These are phyloP conservation scores for Sebastes vulpes DNA, from an alignment of 2,797 vertebrate species.

Conservation along the genomic window DNA sequence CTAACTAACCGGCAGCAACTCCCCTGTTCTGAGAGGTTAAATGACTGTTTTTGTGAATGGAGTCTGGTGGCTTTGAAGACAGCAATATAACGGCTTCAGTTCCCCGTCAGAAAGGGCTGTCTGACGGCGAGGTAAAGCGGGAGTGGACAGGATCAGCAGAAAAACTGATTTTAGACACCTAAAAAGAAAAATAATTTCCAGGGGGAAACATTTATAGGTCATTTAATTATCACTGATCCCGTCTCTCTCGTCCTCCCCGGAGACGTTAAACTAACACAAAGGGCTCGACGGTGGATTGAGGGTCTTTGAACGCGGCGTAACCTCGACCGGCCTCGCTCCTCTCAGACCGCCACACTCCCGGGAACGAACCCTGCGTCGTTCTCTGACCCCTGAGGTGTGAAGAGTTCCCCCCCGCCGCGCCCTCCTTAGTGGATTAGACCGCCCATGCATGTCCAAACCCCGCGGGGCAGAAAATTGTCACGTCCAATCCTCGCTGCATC, in stretches of 20 bases:
- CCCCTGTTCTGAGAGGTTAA: too few relatives aligned
- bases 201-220: neutral
- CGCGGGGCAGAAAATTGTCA: constrained; percentile 60
- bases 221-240: neutral
- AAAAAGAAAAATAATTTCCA: neutral
- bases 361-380: neutral
- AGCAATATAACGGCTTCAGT: too few relatives aligned
- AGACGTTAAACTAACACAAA: constrained; percentile 25
- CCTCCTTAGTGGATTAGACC: constrained; percentile 65
- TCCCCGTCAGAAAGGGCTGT: too few relatives aligned
- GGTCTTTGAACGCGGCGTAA: neutral
- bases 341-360: too few relatives aligned
- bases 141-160: too few relatives aligned
- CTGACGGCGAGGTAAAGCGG: too few relatives aligned
- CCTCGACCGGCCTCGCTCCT: neutral
- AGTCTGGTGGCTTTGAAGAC: too few relatives aligned
- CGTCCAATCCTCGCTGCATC: constrained; percentile 52
- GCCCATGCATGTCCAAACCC: constrained; percentile 60
- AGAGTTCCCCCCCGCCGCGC: constrained; percentile 34
- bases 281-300: neutral
- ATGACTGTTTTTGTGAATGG: too few relatives aligned
- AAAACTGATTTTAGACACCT: too few relatives aligned
- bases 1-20: too few relatives aligned
- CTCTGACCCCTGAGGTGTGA: constrained; percentile 59
- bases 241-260: neutral